Evolutionary conservation across 2,797 vertebrate species (phyloP), one percentile per base, ranked within the genome.

Genomic region (Erithacus rubecula): DNA sequence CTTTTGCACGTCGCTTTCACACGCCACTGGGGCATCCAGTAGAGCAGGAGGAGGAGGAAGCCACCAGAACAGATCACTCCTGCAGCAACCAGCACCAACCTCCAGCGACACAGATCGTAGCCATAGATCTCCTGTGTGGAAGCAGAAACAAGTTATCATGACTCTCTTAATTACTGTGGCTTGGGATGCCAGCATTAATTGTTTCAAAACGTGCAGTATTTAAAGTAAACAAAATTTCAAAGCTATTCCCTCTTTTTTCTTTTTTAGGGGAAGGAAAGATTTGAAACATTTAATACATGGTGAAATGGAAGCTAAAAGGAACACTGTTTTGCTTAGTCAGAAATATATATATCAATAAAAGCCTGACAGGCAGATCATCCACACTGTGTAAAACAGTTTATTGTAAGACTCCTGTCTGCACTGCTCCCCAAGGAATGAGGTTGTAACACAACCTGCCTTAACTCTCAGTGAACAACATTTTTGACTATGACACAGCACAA

Each of bases 21-120:
- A 20, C 99, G 99, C 99, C 99, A 99, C 97, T 99, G 98, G 15
- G 99, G 99, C 98, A 99, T 98, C 99, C 99, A 99, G 96, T 99
- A 99, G 94, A 99, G 99, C 78, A 99, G 98, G 83, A 99, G 98
- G 67, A 99, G 98, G 43, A 99, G 99, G 97, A 99, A 99, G 75
- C 99, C 99, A 10, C 99, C 99, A 5, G 98, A 98, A 94, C 98
- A 99, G 76, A 99, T 81, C 95, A 98, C 99, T 29, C 99, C 99
- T 3, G 98, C 81, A 80, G 97, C 97, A 95, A 99, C 98, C 9
- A 99, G 82, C 26, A 97, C 98, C 97, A 99, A 58, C 96, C 98
- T 99, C 99, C 99, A 99, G 51, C 96, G 99, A 97, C 99, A 99
- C 23, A 98, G 96, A 83, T 97, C 97, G 96, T 99, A 99, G 87